Conservation (phyloP, 2,888 invertebrate genomes). For the Chironomus tentans region DNA sequence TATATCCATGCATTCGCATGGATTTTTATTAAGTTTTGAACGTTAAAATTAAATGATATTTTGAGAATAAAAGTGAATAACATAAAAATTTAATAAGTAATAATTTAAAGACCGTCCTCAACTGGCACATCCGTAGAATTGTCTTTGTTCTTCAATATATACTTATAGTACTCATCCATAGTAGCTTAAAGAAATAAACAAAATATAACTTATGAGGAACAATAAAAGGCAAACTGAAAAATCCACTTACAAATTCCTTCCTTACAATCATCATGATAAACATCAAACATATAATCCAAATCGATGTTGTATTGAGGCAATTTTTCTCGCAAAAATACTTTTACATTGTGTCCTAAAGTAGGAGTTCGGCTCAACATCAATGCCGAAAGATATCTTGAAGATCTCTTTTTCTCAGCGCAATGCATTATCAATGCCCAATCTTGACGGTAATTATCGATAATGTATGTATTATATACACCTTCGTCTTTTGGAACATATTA, state of each 20-base stretch:
- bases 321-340: conserved; percentile 42
- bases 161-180: conserved; percentile 20
- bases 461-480: conserved; percentile 80
- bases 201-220: background rate
- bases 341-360: conserved; percentile 48
- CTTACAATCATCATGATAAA: conserved; percentile 61
- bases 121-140: background rate
- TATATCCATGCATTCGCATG: too few species aligned
- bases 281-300: conserved; percentile 72
- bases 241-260: background rate
- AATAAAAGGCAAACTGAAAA: background rate
- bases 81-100: too few species aligned
- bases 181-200: background rate
- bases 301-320: conserved; percentile 67
- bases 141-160: background rate
- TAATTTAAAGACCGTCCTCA: too few species aligned
- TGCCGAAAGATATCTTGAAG: conserved; percentile 70
- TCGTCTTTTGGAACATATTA: conserved; percentile 50
- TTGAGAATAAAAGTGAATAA: too few species aligned
- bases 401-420: conserved; percentile 74
- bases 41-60: too few species aligned
- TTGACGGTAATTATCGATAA: conserved; percentile 73
- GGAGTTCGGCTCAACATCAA: conserved; percentile 64
- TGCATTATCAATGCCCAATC: conserved; percentile 77
- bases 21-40: too few species aligned